Evolutionary conservation across 2,797 vertebrate species (phyloP), one percentile per base, ranked within the genome.

Genomic region (Uromys caudimaculatus): DNA sequence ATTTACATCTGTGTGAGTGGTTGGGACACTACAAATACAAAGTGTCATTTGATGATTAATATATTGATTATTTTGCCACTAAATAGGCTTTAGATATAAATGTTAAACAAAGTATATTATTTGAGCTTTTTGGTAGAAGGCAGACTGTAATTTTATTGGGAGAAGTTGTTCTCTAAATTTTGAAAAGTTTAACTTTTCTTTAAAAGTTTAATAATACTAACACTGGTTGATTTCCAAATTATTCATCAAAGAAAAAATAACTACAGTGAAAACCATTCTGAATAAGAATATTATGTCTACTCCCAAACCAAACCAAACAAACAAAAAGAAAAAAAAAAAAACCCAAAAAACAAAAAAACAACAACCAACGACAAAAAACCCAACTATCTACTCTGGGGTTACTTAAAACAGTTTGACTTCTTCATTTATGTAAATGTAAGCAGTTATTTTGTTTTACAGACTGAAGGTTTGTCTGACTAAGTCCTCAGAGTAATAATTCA

Each of bases 401-500:
- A 50, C 2, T 79, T 50, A 90, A 76, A 96, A 3, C 29, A 90
- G 41, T 75, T 92, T 93, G 3, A 84, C 88, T 90, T 89, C 60
- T 88, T 38, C 32, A 76, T 35, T 94, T 79, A 76, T 69, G 21
- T 44, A 93, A 93, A 87, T 23, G 27, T 79, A 86, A 89, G 50
- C 9, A 29, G 47, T n/a, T 85, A 52, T 93, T 76, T 92, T 92
- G 75, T 56, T 83, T 84, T 81, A 1, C 41, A 90, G 12, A 78
- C 14, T 79, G 19, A 84, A 84, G 38, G n/a, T 81, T 94, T 23
- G 0, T 6, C 79, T 91, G 56, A 11, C 12, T 92, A 81, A 79
- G 41, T 96, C 77, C 89, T 92, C 52, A 89, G 60, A 93, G 88
- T 62, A 92, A 79, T 12, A 95, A 58, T 87, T 85, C 56, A 58